Evolutionary conservation across 2,888 invertebrate genomes (phyloP).

Genomic region (Drosophila borborema): DNA sequence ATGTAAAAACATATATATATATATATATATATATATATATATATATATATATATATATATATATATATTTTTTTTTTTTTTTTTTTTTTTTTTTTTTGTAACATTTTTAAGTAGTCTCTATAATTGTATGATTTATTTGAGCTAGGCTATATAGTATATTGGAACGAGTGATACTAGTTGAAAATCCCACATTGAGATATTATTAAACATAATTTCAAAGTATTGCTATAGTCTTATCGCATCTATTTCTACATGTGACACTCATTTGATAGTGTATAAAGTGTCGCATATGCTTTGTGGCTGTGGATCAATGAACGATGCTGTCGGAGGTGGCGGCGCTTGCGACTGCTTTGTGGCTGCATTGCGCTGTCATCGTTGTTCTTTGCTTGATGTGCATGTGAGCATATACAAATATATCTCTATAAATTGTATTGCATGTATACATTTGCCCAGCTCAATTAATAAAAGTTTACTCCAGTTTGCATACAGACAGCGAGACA

Average conservation of each 20-base stretch:
- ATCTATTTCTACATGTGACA: not conserved
- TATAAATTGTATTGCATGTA: slow-evolving; percentile 10
- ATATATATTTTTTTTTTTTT: too few relatives aligned
- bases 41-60: too few relatives aligned
- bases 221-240: not conserved
- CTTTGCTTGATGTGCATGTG: slow-evolving; percentile 24
- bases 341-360: slow-evolving; percentile 23
- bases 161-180: not conserved
- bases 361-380: slow-evolving; percentile 40
- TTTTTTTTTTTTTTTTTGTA: too few relatives aligned
- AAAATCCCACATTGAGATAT: not conserved
- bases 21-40: too few relatives aligned
- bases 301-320: slow-evolving; percentile 19
- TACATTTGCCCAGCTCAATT: slow-evolving; percentile 52
- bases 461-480: slow-evolving; percentile 73
- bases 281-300: not conserved
- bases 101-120: too few relatives aligned
- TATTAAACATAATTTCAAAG: not conserved
- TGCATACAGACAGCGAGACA: slow-evolving; percentile 31
- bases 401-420: not conserved
- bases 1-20: too few relatives aligned
- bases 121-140: too few relatives aligned
- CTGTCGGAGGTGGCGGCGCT: slow-evolving; percentile 39
- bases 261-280: slow-evolving; percentile 13
- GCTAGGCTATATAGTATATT: too few relatives aligned